These are phyloP conservation scores for Labeo rohita DNA, from an alignment of 2,113 vertebrate species.

Conservation along the genomic window DNA sequence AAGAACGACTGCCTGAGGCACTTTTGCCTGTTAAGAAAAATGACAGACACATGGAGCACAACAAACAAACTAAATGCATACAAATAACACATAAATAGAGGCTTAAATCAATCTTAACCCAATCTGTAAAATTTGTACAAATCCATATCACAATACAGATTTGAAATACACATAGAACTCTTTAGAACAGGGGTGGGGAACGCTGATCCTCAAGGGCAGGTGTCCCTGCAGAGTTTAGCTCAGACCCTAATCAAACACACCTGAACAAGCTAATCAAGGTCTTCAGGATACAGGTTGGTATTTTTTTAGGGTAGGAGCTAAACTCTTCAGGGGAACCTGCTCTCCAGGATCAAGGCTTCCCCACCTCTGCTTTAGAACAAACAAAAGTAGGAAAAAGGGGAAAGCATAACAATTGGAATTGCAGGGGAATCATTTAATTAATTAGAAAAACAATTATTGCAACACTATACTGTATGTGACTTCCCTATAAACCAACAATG, in stretches of 20 bases:
- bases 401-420: background rate
- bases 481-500: too few relatives aligned
- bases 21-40: background rate
- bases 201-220: too few relatives aligned
- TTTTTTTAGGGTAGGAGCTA: too few relatives aligned
- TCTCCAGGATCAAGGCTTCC: too few relatives aligned
- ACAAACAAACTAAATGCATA: background rate
- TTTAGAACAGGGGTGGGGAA: background rate
- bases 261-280: too few relatives aligned
- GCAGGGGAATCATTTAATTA: background rate
- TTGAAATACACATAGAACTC: background rate
- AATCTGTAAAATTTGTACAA: background rate
- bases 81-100: background rate
- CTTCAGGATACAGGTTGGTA: too few relatives aligned
- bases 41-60: background rate
- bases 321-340: too few relatives aligned
- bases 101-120: background rate
- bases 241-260: too few relatives aligned
- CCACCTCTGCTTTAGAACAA: background rate
- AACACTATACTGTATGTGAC: too few relatives aligned
- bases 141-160: too few relatives aligned
- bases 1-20: background rate
- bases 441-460: too few relatives aligned
- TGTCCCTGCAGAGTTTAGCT: too few relatives aligned
- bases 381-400: background rate